phyloP scores from a whole-genome alignment of 2,113 vertebrate genomes.

The Propithecus coquereli region DNA sequence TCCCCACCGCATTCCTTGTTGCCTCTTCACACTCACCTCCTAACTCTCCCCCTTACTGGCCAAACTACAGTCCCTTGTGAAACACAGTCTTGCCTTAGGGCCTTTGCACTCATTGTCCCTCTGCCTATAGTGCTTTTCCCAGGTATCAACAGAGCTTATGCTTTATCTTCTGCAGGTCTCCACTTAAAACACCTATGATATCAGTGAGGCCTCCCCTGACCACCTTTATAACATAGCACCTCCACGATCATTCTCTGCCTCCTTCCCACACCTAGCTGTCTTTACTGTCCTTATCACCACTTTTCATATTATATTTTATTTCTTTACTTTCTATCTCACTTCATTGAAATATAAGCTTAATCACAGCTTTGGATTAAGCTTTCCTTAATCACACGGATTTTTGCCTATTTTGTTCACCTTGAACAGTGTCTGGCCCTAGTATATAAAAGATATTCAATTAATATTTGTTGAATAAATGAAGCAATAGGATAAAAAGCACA shows the following conservation, averaged over 20 bases:
- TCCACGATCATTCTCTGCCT: neutral
- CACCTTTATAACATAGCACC: neutral
- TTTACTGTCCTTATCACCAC: neutral
- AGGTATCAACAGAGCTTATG: neutral
- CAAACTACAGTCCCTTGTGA: neutral
- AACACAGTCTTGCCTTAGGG: neutral
- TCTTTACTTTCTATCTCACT: neutral
- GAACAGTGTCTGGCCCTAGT: neutral
- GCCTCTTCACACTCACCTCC: neutral
- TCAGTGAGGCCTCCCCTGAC: neutral
- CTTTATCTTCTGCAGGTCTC: neutral
- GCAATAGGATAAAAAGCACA: conserved; percentile 7
- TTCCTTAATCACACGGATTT: neutral
- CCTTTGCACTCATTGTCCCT: neutral
- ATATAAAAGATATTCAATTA: neutral
- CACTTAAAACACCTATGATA: neutral
- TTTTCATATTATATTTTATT: neutral
- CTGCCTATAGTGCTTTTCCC: neutral
- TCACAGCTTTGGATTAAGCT: too few relatives aligned
- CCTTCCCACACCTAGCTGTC: neutral
- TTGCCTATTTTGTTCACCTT: neutral
- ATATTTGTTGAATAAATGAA: neutral
- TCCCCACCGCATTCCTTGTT: neutral
- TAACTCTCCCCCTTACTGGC: neutral
- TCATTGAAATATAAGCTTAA: neutral